Percentiles rank a stretch among this genome's conserved stretches.
phyloP scores from a whole-genome alignment of 2,797 vertebrate species.

The Propithecus deckenii region DNA sequence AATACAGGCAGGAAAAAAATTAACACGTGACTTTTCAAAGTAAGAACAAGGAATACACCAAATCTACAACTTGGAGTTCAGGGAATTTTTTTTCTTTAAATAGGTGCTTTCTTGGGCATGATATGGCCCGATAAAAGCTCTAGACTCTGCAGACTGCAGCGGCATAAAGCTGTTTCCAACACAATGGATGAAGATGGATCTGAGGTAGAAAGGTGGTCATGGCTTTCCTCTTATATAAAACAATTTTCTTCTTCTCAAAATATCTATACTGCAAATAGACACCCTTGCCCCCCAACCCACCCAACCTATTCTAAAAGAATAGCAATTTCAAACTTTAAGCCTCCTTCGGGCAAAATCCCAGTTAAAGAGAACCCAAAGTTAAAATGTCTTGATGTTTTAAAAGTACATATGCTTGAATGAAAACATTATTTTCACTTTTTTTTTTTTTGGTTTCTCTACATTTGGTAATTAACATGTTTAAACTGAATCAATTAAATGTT shows the following conservation, averaged over 20 bases:
- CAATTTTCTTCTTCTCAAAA: slow-evolving; percentile 84
- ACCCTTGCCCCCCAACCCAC: slow-evolving; percentile 74
- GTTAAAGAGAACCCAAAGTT: slow-evolving; percentile 66
- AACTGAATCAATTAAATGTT: slow-evolving; percentile 67
- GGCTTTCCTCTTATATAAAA: slow-evolving; percentile 97
- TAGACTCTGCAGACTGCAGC: slow-evolving; percentile 86
- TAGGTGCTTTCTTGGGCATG: slow-evolving; percentile 75
- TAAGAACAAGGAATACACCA: slow-evolving; percentile 82
- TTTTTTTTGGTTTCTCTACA: slow-evolving; percentile 75
- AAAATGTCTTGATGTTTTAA: slow-evolving; percentile 70
- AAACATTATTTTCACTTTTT: slow-evolving; percentile 68
- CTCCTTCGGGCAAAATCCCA: slow-evolving; percentile 69
- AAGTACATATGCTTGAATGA: slow-evolving; percentile 55
- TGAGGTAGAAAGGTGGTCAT: slow-evolving; percentile 99
- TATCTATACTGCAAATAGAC: slow-evolving; percentile 84
- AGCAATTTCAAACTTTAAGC: slow-evolving; percentile 74
- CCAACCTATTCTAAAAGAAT: slow-evolving; percentile 70
- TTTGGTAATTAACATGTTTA: slow-evolving; percentile 65
- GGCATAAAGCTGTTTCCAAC: slow-evolving; percentile 86
- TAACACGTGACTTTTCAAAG: slow-evolving; percentile 84
- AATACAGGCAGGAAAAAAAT: slow-evolving; percentile 86
- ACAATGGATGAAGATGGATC: slow-evolving; percentile 89
- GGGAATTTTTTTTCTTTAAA: slow-evolving; percentile 66
- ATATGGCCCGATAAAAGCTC: slow-evolving; percentile 82
- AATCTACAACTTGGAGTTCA: slow-evolving; percentile 81